phyloP scores from a whole-genome alignment of 1,140 invertebrate genomes.

The Cotesia chilonis region DNA sequence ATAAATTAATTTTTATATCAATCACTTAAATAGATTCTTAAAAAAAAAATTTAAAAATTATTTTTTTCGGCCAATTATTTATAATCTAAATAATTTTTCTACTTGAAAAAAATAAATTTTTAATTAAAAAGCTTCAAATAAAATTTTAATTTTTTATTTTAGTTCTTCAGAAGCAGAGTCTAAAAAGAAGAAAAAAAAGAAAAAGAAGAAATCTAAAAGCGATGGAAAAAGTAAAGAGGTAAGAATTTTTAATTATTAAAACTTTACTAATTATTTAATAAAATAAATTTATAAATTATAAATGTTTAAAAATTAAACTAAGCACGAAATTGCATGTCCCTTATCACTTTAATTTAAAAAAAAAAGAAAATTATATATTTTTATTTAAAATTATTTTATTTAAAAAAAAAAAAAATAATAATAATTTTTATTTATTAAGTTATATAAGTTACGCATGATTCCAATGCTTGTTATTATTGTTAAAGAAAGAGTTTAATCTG shows the following conservation, averaged over 20 bases:
- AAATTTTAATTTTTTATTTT: not conserved
- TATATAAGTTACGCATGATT: constrained; percentile 23
- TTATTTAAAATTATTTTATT: not conserved
- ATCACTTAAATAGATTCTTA: no score
- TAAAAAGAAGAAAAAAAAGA: constrained; percentile 59
- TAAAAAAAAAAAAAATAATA: not conserved
- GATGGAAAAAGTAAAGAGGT: constrained; percentile 59
- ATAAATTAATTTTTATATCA: no score
- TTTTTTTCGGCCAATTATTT: no score
- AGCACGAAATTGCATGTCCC: no score
- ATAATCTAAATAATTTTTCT: no score
- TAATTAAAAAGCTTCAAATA: not conserved
- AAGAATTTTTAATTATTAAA: constrained; percentile 34
- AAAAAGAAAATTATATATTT: not conserved
- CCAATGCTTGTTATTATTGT: constrained; percentile 35
- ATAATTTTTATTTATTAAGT: not conserved
- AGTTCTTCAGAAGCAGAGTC: constrained; percentile 56
- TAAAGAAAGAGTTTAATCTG: constrained; percentile 49
- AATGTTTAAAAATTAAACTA: constrained; percentile 21
- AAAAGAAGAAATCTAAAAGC: constrained; percentile 54
- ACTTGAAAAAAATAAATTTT: not conserved
- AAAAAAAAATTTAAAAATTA: no score
- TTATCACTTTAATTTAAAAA: not conserved
- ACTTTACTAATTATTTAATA: constrained; percentile 13
- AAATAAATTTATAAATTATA: constrained; percentile 7